Evolutionary conservation across 2,113 vertebrate species (phyloP).

Genomic region (Tetraodon nigroviridis): DNA sequence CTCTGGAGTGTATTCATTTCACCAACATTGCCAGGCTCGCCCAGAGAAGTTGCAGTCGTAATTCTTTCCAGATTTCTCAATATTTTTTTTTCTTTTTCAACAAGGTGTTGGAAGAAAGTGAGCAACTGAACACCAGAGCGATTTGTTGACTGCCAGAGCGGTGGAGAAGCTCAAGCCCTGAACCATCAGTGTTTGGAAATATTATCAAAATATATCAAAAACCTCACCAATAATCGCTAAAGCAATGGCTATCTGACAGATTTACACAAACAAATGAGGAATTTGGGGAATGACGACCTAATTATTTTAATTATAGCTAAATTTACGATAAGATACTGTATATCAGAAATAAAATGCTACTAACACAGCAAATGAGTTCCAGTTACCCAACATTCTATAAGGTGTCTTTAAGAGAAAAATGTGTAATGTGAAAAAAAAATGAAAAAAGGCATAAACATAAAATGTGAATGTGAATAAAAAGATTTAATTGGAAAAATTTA

Average conservation of each 20-base stretch:
- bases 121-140: slow-evolving; percentile 4
- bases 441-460: no score
- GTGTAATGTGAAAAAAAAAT: no score
- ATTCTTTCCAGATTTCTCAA: slow-evolving; percentile 13
- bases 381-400: no score
- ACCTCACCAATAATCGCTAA: neutral
- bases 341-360: no score
- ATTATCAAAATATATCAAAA: slow-evolving; percentile 24
- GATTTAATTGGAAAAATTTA: neutral
- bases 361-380: no score
- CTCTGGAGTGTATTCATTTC: neutral
- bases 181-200: slow-evolving; percentile 33
- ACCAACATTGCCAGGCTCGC: neutral
- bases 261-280: no score
- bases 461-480: neutral
- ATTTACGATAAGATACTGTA: no score
- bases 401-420: no score
- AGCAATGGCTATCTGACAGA: no score
- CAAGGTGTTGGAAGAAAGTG: slow-evolving; percentile 19
- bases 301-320: no score
- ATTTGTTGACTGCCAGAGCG: slow-evolving; percentile 41
- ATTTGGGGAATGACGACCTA: no score
- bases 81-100: slow-evolving; percentile 17
- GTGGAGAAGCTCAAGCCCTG: slow-evolving; percentile 26
- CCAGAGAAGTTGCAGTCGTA: neutral